Conservation (phyloP, 2,888 invertebrate species). For the Leistus spinibarbis region DNA sequence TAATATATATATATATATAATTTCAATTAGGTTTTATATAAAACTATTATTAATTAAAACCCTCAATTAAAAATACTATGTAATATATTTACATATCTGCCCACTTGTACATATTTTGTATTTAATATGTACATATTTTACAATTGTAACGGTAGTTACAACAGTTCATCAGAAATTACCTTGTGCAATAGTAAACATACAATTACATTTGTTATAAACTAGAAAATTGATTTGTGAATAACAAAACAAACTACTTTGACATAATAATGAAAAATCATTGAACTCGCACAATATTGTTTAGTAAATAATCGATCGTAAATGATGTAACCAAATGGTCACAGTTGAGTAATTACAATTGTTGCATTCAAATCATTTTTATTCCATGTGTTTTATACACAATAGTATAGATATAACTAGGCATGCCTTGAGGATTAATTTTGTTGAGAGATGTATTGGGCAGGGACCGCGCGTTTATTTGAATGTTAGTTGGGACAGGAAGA, state of each 20-base stretch:
- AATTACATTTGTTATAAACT: not conserved
- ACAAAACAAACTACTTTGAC: not conserved
- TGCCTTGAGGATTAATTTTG: not conserved
- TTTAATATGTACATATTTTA: not conserved
- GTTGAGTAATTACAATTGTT: conserved; percentile 26
- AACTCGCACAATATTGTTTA: conserved; percentile 21
- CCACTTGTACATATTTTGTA: not conserved
- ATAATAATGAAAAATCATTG: conserved; percentile 8
- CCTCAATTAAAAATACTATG: no score
- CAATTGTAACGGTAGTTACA: not conserved
- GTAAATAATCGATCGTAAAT: not conserved
- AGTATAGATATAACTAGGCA: not conserved
- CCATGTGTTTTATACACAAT: not conserved
- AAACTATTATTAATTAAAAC: no score
- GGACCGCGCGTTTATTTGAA: conserved; percentile 30
- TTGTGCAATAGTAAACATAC: not conserved
- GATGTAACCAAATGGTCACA: conserved; percentile 16
- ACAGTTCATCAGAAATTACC: not conserved
- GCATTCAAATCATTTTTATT: not conserved
- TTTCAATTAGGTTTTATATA: no score
- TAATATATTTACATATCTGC: no score
- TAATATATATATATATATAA: no score
- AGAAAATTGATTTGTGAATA: not conserved
- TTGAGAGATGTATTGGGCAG: not conserved
- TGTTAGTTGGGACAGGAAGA: conserved; percentile 43